phyloP scores from a whole-genome alignment of 2,113 vertebrate species.

The Mystacornis crossleyi region DNA sequence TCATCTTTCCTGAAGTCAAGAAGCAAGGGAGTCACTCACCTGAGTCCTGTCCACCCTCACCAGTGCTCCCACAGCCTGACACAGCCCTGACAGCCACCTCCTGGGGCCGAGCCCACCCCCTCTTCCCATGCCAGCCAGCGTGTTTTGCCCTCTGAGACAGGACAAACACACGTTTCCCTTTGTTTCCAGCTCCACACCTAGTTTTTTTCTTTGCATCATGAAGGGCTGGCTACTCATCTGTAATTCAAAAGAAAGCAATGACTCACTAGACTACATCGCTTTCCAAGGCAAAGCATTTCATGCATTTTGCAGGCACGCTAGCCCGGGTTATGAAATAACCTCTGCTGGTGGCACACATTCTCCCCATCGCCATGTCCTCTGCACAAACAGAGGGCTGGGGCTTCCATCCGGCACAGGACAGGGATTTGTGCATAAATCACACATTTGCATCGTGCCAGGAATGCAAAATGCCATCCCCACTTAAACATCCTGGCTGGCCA shows the following conservation, averaged over 20 bases:
- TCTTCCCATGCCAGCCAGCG: neutral
- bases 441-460: neutral
- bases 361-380: neutral
- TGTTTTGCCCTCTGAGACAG: neutral
- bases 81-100: conserved; percentile 23
- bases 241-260: conserved; percentile 44
- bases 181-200: conserved; percentile 51
- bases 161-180: neutral
- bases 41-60: neutral
- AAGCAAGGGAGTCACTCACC: neutral
- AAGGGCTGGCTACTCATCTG: conserved; percentile 27
- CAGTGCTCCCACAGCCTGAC: neutral
- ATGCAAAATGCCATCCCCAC: neutral
- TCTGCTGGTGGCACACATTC: neutral
- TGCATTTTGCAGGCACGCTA: neutral
- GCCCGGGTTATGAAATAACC: neutral
- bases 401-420: neutral
- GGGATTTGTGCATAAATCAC: neutral
- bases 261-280: conserved; percentile 35
- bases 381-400: neutral
- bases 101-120: conserved; percentile 8
- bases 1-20: neutral
- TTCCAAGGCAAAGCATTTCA: conserved; percentile 32
- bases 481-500: neutral
- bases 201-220: conserved; percentile 42